Conservation (phyloP, 2,113 vertebrate genomes). For the Agapornis roseicollis region DNA sequence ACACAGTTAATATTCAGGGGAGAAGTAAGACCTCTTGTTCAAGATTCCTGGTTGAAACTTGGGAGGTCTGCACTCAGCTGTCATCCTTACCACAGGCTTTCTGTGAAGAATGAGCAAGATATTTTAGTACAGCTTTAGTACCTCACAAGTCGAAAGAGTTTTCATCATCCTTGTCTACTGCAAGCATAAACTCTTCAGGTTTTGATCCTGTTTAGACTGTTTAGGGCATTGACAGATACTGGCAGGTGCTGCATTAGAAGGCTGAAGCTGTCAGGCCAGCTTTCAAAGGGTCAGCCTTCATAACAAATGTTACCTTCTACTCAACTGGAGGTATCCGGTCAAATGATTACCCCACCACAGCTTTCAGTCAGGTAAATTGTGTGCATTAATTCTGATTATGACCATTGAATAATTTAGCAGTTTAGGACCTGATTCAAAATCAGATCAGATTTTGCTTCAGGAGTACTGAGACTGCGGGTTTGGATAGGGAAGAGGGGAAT, state of each 20-base stretch:
- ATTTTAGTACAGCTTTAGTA: not conserved
- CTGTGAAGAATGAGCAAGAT: not conserved
- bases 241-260: not conserved
- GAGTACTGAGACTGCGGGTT: not conserved
- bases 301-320: not conserved
- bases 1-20: not conserved
- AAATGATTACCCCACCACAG: not conserved
- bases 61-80: not conserved
- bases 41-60: not conserved
- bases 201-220: not conserved
- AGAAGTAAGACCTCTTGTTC: not conserved
- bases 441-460: not conserved
- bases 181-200: not conserved
- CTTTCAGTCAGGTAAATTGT: not conserved
- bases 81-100: not conserved
- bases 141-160: not conserved
- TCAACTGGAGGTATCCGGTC: not conserved
- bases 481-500: not conserved
- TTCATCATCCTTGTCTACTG: not conserved
- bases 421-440: not conserved
- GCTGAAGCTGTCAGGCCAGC: not conserved
- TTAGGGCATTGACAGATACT: not conserved
- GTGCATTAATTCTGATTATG: not conserved
- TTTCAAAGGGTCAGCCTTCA: not conserved
- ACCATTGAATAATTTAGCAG: not conserved